These are phyloP conservation scores for Thumatha senex DNA, from an alignment of 2,888 invertebrate genomes.

Conservation along the genomic window DNA sequence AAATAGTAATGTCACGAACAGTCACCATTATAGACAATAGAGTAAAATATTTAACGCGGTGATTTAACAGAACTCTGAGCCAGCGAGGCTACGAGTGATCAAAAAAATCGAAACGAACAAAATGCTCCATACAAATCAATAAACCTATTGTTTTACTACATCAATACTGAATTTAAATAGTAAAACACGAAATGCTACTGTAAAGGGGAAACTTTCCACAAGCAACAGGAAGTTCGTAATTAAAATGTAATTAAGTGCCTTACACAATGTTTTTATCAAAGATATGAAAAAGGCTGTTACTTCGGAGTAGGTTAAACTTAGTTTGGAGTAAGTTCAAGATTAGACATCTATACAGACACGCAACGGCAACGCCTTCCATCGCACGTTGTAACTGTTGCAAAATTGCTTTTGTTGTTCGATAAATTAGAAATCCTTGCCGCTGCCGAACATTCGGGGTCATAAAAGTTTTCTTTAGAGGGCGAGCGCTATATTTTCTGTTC, in stretches of 20 bases:
- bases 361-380: constrained; percentile 35
- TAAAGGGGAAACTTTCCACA: constrained; percentile 11
- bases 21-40: too few relatives aligned
- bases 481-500: constrained; percentile 46
- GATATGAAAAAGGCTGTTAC: constrained; percentile 47
- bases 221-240: constrained; percentile 31
- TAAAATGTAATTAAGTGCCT: constrained; percentile 36
- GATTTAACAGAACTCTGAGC: not conserved
- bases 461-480: constrained; percentile 47
- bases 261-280: constrained; percentile 37
- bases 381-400: constrained; percentile 54
- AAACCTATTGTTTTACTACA: not conserved
- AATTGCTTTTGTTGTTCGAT: constrained; percentile 68
- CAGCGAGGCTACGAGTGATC: too few relatives aligned
- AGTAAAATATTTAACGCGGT: not conserved
- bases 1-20: too few relatives aligned
- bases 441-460: constrained; percentile 37
- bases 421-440: constrained; percentile 58
- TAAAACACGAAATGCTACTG: not conserved
- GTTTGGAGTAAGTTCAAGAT: constrained; percentile 59
- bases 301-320: constrained; percentile 59
- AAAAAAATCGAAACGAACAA: too few relatives aligned
- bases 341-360: constrained; percentile 61
- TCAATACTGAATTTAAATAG: not conserved
- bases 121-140: not conserved